These are phyloP conservation scores for Steinernema carpocapsae DNA, from an alignment of 2,888 invertebrate species.

Conservation along the genomic window DNA sequence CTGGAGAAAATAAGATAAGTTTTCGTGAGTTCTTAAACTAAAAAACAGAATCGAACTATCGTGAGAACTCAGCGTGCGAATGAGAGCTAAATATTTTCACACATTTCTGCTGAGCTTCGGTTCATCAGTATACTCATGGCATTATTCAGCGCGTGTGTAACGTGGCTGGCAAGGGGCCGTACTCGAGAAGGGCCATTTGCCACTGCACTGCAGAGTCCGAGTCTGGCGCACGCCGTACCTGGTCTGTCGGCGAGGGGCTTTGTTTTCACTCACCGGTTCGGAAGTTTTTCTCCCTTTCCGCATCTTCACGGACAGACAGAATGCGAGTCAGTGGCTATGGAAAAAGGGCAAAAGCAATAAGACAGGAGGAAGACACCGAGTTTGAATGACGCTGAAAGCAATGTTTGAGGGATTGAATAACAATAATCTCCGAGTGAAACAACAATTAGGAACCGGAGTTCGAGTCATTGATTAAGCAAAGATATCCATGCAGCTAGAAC, in stretches of 20 bases:
- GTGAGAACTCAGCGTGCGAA: constrained; percentile 33
- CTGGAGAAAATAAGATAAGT: background rate
- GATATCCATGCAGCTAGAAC: background rate
- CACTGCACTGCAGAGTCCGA: background rate
- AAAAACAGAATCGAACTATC: background rate
- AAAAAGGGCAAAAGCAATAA: no score
- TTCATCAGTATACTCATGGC: background rate
- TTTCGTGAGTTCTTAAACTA: background rate
- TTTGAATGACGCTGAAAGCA: constrained; percentile 4
- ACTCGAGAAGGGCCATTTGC: background rate
- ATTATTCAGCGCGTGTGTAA: no score
- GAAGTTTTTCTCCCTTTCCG: constrained; percentile 25
- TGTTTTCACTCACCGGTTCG: constrained; percentile 26
- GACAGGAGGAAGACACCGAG: background rate
- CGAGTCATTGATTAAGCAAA: background rate
- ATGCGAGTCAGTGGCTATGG: no score
- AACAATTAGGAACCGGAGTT: background rate
- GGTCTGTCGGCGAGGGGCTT: background rate
- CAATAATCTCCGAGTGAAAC: background rate
- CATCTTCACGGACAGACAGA: background rate
- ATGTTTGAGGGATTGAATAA: constrained; percentile 2
- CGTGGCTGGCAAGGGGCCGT: no score
- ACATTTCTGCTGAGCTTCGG: constrained; percentile 8
- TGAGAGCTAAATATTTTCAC: constrained; percentile 30
- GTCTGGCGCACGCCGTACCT: background rate